Conservation (phyloP, 2,888 invertebrate species). For the Iphiclides podalirius region DNA sequence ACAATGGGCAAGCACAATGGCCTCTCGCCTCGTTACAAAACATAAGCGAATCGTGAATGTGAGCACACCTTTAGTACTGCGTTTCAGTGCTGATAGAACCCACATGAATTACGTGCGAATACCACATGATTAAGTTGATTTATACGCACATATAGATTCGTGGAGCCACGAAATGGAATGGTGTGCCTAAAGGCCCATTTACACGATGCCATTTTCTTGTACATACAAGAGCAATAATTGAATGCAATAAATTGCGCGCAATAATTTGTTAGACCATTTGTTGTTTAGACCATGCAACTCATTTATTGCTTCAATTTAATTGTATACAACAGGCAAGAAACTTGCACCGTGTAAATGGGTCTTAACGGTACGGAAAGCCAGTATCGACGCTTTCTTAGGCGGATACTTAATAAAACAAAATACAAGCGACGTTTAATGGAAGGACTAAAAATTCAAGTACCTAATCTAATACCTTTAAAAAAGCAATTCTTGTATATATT, state of each 20-base stretch:
- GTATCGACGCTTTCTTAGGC: neutral
- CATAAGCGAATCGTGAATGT: slow-evolving; percentile 43
- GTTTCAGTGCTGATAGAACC: neutral
- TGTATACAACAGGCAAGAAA: too few species aligned
- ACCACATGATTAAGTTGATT: neutral
- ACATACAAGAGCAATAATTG: too few species aligned
- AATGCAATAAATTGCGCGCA: too few species aligned
- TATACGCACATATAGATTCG: neutral
- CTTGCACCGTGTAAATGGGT: too few species aligned
- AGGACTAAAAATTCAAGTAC: too few species aligned
- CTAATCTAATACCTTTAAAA: too few species aligned
- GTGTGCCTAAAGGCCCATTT: slow-evolving; percentile 16
- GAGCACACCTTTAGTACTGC: slow-evolving; percentile 11
- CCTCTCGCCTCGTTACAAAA: slow-evolving; percentile 43
- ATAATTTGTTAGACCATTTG: too few species aligned
- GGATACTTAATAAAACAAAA: neutral
- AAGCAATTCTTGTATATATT: too few species aligned
- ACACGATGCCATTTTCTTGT: too few species aligned
- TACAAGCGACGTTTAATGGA: neutral
- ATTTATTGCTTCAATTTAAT: too few species aligned
- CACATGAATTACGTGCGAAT: neutral
- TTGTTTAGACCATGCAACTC: too few species aligned
- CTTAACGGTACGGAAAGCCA: neutral
- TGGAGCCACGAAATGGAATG: slow-evolving; percentile 9
- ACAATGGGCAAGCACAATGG: slow-evolving; percentile 56